These are phyloP conservation scores for Gopherus flavomarginatus DNA, from an alignment of 2,113 vertebrate genomes.

Conservation along the genomic window DNA sequence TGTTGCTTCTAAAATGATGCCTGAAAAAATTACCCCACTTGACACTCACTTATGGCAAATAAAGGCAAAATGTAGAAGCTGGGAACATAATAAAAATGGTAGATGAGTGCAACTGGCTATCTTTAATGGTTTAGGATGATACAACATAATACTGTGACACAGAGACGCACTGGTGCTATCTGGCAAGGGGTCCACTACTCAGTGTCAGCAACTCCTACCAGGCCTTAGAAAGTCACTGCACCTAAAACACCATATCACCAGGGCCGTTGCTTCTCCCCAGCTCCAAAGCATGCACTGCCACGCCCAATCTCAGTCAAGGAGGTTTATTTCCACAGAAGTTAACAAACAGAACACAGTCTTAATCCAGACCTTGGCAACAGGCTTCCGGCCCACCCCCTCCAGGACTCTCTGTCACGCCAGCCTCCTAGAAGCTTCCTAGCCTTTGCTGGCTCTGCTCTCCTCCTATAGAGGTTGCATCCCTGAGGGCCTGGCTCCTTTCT, in stretches of 20 bases:
- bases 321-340: neutral
- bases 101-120: accelerated
- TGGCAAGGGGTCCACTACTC: neutral
- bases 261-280: neutral
- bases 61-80: accelerated
- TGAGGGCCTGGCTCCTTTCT: neutral
- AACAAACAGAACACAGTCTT: neutral
- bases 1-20: accelerated
- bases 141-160: neutral
- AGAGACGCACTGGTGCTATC: neutral
- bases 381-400: neutral
- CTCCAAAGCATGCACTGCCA: neutral
- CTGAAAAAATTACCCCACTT: accelerated
- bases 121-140: accelerated
- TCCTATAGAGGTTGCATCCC: neutral
- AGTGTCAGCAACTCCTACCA: neutral
- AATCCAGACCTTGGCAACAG: neutral
- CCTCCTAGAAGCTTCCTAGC: neutral
- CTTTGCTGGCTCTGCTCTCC: neutral
- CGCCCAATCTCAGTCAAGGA: neutral
- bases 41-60: accelerated
- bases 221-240: neutral
- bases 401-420: neutral
- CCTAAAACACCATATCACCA: neutral
- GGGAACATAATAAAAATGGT: accelerated